These are phyloP conservation scores for Eulithis prunata DNA, from an alignment of 2,888 invertebrate species.

Conservation along the genomic window DNA sequence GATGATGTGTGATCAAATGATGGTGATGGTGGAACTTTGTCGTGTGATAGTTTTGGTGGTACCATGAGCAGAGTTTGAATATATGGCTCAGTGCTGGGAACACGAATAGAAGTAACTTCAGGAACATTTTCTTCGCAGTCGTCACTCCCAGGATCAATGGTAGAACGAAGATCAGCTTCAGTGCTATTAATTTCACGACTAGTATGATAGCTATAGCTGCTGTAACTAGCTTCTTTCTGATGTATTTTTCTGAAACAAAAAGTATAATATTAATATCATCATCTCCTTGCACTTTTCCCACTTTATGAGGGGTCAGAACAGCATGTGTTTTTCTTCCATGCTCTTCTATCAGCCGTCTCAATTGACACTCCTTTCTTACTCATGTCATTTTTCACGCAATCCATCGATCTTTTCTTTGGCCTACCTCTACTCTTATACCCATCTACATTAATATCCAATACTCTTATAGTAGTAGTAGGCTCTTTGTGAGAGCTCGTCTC, in stretches of 20 bases:
- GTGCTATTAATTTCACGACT: slow-evolving; percentile 90
- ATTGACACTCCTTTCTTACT: no score
- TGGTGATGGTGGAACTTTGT: slow-evolving; percentile 93
- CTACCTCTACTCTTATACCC: no score
- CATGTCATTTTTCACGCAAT: no score
- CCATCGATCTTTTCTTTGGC: no score
- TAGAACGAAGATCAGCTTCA: slow-evolving; percentile 91
- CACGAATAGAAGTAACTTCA: slow-evolving; percentile 91
- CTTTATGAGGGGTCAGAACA: no score
- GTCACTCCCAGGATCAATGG: slow-evolving; percentile 91
- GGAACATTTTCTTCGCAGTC: slow-evolving; percentile 92
- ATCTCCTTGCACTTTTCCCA: no score
- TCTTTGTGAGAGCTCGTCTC: no score
- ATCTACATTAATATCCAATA: no score
- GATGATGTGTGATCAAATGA: slow-evolving; percentile 91
- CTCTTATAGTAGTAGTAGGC: no score
- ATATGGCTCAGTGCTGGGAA: slow-evolving; percentile 93
- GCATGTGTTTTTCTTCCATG: no score
- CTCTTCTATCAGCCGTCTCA: no score
- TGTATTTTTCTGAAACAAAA: slow-evolving; percentile 87
- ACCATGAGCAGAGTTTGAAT: slow-evolving; percentile 93
- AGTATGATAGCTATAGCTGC: slow-evolving; percentile 90
- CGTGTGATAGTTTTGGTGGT: slow-evolving; percentile 88
- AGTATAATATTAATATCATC: not conserved
- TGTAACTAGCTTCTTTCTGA: slow-evolving; percentile 89